Evolutionary conservation across 2,888 invertebrate genomes (phyloP).

Genomic region (Dexiosoma caninum): DNA sequence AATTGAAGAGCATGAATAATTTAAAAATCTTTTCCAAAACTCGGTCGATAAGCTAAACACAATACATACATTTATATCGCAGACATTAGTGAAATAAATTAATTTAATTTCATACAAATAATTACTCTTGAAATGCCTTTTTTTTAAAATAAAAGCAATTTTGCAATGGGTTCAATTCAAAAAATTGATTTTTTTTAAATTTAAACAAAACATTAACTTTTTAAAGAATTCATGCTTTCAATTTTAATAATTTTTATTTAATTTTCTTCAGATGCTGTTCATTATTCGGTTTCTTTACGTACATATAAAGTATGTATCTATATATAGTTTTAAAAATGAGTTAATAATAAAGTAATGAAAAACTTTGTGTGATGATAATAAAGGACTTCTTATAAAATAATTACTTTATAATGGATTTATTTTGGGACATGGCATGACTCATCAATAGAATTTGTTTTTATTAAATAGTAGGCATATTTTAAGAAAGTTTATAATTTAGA

Average conservation of each 20-base stretch:
- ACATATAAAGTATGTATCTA: neutral
- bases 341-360: slow-evolving; percentile 15
- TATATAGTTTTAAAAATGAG: slow-evolving; percentile 35
- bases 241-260: neutral
- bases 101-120: no score
- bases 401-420: slow-evolving; percentile 12
- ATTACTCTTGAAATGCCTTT: no score
- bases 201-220: no score
- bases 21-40: neutral
- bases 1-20: slow-evolving; percentile 1
- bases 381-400: slow-evolving; percentile 33
- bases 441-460: slow-evolving; percentile 10
- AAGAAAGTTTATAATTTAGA: slow-evolving; percentile 13
- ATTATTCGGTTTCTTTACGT: neutral
- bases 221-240: slow-evolving; percentile 3
- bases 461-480: slow-evolving; percentile 24
- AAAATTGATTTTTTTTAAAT: no score
- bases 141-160: no score
- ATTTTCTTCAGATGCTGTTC: slow-evolving; percentile 46
- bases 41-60: neutral
- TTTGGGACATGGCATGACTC: slow-evolving; percentile 22
- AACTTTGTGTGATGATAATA: slow-evolving; percentile 13
- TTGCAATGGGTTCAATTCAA: no score
- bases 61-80: no score
- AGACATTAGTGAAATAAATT: no score